These are phyloP conservation scores for Hetaerina titia DNA, from an alignment of 2,888 invertebrate species.

Conservation along the genomic window DNA sequence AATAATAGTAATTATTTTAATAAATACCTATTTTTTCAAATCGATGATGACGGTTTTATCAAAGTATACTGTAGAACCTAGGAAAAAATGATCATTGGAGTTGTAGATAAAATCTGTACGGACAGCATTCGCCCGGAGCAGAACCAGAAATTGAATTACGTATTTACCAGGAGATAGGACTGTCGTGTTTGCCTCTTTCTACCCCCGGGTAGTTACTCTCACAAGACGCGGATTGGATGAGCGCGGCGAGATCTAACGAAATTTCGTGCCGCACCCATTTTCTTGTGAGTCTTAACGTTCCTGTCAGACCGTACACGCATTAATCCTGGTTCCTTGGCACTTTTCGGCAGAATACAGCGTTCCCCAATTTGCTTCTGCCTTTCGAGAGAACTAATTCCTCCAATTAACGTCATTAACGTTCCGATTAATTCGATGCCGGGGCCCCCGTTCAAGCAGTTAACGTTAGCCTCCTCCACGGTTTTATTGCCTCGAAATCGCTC, in stretches of 20 bases:
- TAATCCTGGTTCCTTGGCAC: background rate
- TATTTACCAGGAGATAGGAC: no score
- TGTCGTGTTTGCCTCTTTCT: background rate
- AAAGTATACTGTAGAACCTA: no score
- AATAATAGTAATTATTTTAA: no score
- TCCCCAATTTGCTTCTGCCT: constrained; percentile 18
- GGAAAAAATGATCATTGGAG: no score
- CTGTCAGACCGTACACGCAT: constrained; percentile 9
- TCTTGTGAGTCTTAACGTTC: constrained; percentile 3
- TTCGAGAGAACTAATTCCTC: constrained; percentile 25
- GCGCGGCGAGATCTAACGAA: background rate
- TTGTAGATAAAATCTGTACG: no score
- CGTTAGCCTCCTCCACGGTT: background rate
- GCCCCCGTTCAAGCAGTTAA: background rate
- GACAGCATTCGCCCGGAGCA: no score
- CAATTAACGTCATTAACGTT: constrained; percentile 11
- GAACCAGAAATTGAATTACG: no score
- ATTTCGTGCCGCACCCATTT: background rate
- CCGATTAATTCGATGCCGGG: background rate
- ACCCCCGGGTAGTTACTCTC: background rate
- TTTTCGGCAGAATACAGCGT: background rate
- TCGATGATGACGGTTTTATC: no score
- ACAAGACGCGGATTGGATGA: background rate
- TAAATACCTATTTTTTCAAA: no score
- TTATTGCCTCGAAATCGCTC: background rate